Conservation (phyloP, 2,113 vertebrate genomes). For the Myotis davidii region DNA sequence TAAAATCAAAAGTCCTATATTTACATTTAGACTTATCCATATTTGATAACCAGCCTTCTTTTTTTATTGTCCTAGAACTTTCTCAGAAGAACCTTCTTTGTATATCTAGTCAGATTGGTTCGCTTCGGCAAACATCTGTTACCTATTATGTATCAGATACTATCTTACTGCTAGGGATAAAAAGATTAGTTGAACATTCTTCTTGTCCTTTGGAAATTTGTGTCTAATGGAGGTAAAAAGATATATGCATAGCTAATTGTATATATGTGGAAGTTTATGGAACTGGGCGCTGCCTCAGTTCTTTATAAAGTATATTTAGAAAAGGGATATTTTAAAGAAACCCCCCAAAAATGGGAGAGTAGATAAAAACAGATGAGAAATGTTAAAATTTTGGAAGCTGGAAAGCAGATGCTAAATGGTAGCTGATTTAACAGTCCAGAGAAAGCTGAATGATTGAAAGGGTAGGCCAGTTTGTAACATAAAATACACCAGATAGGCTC, state of each 20-base stretch:
- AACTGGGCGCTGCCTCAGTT: not conserved
- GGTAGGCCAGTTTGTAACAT: not conserved
- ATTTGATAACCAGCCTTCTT: not conserved
- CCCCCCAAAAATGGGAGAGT: not conserved
- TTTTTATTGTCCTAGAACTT: not conserved
- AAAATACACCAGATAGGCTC: not conserved
- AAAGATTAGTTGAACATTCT: not conserved
- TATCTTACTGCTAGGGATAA: not conserved
- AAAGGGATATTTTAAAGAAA: not conserved
- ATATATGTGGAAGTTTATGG: not conserved
- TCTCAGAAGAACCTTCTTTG: not conserved
- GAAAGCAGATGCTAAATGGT: not conserved
- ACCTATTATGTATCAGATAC: not conserved
- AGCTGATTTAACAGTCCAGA: not conserved
- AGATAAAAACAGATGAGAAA: conserved; percentile 4
- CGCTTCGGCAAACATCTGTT: not conserved
- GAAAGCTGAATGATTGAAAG: not conserved
- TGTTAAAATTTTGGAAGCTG: conserved; percentile 4
- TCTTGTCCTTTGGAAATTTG: conserved; percentile 20
- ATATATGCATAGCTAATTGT: not conserved
- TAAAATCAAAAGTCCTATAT: not conserved
- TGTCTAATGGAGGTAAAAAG: not conserved
- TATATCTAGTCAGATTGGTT: conserved; percentile 23
- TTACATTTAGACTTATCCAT: conserved; percentile 8
- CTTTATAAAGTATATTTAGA: no score